Evolutionary conservation across 2,888 invertebrate species (phyloP).

Genomic region (Spodoptera picta): DNA sequence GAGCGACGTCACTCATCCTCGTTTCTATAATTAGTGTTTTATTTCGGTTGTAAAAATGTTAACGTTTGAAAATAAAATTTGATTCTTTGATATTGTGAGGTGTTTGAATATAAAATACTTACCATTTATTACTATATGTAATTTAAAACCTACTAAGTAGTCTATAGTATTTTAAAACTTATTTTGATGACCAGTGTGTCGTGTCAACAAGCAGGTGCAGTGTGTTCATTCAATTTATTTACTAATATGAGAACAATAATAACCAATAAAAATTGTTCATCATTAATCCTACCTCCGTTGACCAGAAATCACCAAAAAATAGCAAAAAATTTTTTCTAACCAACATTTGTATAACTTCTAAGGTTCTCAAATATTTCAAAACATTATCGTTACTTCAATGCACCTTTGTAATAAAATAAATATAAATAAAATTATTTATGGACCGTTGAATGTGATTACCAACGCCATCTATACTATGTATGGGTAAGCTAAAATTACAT

Average conservation of each 20-base stretch:
- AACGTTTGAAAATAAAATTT: not conserved
- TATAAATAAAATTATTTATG: not conserved
- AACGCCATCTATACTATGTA: conserved; percentile 41
- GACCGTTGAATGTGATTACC: not conserved
- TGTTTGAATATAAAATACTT: not conserved
- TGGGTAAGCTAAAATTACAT: conserved; percentile 17
- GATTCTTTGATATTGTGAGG: not conserved
- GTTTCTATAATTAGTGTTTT: conserved; percentile 28
- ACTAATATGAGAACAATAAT: not conserved
- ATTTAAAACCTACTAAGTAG: not conserved
- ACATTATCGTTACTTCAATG: too few species aligned
- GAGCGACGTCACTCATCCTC: conserved; percentile 64
- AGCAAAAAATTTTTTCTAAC: too few species aligned
- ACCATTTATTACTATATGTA: not conserved
- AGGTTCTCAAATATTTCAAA: too few species aligned
- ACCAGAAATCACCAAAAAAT: too few species aligned
- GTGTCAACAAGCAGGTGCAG: too few species aligned
- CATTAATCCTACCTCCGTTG: too few species aligned
- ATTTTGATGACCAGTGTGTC: too few species aligned
- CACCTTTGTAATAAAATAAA: not conserved
- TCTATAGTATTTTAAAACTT: not conserved
- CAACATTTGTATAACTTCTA: too few species aligned
- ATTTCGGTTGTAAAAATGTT: conserved; percentile 1
- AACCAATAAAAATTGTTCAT: too few species aligned
- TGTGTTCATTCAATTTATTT: not conserved